Base-by-base conservation (phyloP, 2,888 invertebrate genomes). In the Noctua pronuba region DNA sequence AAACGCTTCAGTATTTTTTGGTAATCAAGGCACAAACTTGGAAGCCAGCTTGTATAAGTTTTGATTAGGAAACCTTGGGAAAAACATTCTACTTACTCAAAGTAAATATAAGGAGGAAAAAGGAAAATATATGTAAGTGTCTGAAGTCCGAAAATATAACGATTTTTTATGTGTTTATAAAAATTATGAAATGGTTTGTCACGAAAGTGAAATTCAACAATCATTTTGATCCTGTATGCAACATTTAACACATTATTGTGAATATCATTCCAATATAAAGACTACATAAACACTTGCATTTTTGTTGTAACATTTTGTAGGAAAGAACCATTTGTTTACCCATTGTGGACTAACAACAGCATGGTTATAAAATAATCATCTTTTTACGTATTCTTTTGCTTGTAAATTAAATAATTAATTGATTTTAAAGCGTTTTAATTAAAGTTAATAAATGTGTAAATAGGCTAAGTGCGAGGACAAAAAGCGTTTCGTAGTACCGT, bases 21-120 rank as follows among this genome's bases (percentile, higher is more conserved):
- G 46, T 31, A 65, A 76, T 76, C 68, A 58, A 41, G 13, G 3
- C 35, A 18, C n/a, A n/a, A n/a, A n/a, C n/a, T n/a, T n/a, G n/a
- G n/a, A n/a, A n/a, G n/a, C 28, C n/a, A 82, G 44, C 64, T 62
- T 35, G 8, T 5, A n/a, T 58, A 74, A 79, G 67, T 75, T 79
- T 79, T 82, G 79, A 75, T 80, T 69, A 75, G 5, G 41, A 68
- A 82, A 64, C 46, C 67, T 64, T 75, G 67, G 24, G 13, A 55
- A 66, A 75, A 82, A 24, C 7, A 46, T 55, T 46, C 2, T 16
- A 31, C 31, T 75, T 64, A 18, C 8, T 52, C 11, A 2, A 24
- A 18, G 16, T 44, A 6, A 8, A 16, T 21, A 6, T 16, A n/a
- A 10, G 13, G 31, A 71, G 49, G 52, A 60, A 62, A 35, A 67